Evolutionary conservation across 2,797 vertebrate species (phyloP).

Genomic region (Xerus rutilus): DNA sequence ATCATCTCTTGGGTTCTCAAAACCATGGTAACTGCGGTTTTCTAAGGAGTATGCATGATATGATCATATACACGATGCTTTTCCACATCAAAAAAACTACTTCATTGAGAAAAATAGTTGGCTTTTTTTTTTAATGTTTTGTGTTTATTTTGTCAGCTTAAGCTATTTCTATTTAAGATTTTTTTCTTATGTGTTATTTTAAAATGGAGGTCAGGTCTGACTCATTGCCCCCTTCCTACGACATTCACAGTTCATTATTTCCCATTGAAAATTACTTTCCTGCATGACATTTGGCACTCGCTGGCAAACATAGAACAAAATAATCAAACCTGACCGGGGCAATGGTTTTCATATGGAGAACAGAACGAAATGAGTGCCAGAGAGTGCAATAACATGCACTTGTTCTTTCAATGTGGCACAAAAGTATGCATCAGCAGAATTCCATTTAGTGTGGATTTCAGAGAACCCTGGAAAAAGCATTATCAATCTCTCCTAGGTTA

Average conservation of each 20-base stretch:
- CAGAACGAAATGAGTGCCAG: conserved; percentile 26
- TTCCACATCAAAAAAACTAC: not conserved
- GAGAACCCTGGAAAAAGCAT: conserved; percentile 46
- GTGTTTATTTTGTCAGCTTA: not conserved
- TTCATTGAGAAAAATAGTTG: not conserved
- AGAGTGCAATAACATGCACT: not conserved
- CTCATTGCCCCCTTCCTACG: not conserved
- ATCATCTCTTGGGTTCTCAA: not conserved
- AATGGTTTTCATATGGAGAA: conserved; percentile 64
- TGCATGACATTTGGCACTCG: conserved; percentile 33
- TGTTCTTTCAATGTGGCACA: conserved; percentile 35
- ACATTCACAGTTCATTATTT: conserved; percentile 64
- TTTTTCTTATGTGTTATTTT: conserved; percentile 57
- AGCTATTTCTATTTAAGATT: conserved; percentile 44
- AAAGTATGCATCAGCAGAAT: conserved; percentile 8
- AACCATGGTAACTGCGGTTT: not conserved
- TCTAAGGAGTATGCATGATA: not conserved
- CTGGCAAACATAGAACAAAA: conserved; percentile 38
- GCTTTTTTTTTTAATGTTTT: not conserved
- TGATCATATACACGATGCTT: not conserved
- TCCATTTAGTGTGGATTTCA: too few relatives aligned
- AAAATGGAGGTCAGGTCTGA: conserved; percentile 29
- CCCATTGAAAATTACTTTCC: conserved; percentile 72
- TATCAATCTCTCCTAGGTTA: conserved; percentile 23
- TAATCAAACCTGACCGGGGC: not conserved